Evolutionary conservation across 1,140 invertebrate genomes (phyloP).

Genomic region (Drosophila ercepeae): DNA sequence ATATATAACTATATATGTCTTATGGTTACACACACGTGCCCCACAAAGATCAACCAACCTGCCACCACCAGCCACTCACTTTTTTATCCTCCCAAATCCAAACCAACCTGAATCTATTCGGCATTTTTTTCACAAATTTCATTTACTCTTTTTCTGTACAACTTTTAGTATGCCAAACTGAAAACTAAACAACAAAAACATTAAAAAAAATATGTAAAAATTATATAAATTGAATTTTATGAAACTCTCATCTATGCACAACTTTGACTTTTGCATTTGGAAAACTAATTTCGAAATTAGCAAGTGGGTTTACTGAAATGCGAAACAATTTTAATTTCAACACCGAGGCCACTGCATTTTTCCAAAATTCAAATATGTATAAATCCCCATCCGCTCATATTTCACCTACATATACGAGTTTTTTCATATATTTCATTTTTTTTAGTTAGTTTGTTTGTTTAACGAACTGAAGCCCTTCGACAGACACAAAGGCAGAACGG

Average conservation of each 20-base stretch:
- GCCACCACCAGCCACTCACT: slow-evolving; percentile 10
- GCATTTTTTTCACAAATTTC: slow-evolving; percentile 55
- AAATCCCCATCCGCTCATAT: slow-evolving; percentile 10
- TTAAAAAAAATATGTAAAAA: slow-evolving; percentile 15
- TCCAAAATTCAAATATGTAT: slow-evolving; percentile 38
- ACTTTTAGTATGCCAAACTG: slow-evolving; percentile 40
- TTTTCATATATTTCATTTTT: slow-evolving; percentile 3
- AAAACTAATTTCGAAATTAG: slow-evolving; percentile 46
- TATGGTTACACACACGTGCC: slow-evolving; percentile 83
- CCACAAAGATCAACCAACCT: slow-evolving; percentile 45
- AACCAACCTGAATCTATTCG: slow-evolving; percentile 37
- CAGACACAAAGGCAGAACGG: slow-evolving; percentile 32
- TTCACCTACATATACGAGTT: slow-evolving; percentile 17
- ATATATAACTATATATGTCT: slow-evolving; percentile 71
- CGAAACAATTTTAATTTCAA: slow-evolving; percentile 38
- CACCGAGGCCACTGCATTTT: slow-evolving; percentile 19
- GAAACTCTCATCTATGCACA: slow-evolving; percentile 48
- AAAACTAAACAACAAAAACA: slow-evolving; percentile 7
- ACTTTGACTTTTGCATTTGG: slow-evolving; percentile 53
- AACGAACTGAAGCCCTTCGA: slow-evolving; percentile 25
- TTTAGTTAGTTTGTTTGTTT: slow-evolving; percentile 21
- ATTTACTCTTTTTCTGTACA: slow-evolving; percentile 48
- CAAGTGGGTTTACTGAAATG: slow-evolving; percentile 36
- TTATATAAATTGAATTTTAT: slow-evolving; percentile 36
- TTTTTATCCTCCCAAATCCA: neutral